These are phyloP conservation scores for Chlorodrepanis virens DNA, from an alignment of 2,113 vertebrate species.

Conservation along the genomic window DNA sequence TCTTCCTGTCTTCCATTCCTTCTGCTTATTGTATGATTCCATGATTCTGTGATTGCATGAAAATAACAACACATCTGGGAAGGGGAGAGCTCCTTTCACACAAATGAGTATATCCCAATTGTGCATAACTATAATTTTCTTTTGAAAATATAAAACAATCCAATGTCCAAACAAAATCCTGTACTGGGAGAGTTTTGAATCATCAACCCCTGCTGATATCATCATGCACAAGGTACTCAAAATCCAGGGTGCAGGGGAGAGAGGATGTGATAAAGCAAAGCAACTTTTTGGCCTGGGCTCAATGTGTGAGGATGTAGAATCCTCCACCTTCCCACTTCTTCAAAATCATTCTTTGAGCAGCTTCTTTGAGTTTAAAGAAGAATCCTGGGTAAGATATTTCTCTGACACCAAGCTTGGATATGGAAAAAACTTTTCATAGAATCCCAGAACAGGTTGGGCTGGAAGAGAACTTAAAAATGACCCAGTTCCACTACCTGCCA, in stretches of 20 bases:
- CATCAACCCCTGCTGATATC: neutral
- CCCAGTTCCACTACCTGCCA: rapidly evolving
- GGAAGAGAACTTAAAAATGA: rapidly evolving
- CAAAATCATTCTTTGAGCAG: neutral
- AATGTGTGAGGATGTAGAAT: neutral
- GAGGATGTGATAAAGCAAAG: neutral
- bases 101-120: rapidly evolving
- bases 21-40: neutral
- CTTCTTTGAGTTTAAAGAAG: neutral
- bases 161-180: neutral
- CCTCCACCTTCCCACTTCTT: neutral
- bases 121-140: rapidly evolving
- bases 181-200: neutral
- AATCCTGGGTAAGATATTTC: neutral
- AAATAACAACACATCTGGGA: neutral
- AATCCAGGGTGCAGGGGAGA: neutral
- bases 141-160: neutral
- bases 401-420: neutral
- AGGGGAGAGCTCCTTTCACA: neutral
- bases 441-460: neutral
- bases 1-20: neutral
- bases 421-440: neutral
- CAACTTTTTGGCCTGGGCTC: neutral
- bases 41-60: neutral
- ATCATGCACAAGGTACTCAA: neutral